A percentile compares a stretch with the other conserved stretches of the same genome.
These are phyloP conservation scores for Malachius bipustulatus DNA, from an alignment of 2,888 invertebrate genomes.

Conservation along the genomic window DNA sequence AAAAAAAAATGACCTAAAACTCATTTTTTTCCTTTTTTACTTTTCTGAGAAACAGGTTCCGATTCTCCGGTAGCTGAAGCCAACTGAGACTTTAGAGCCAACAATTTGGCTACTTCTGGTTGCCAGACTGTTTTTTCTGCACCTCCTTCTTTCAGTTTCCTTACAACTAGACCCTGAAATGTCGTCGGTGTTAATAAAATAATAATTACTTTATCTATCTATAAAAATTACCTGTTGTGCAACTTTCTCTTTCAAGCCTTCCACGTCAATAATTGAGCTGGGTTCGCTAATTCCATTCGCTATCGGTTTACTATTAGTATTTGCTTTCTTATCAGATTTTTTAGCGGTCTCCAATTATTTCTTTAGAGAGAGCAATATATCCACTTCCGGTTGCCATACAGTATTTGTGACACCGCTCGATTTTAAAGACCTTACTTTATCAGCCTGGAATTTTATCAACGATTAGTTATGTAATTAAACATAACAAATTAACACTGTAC, in stretches of 20 bases:
- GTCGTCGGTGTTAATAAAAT: too few species aligned
- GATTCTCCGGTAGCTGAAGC: conserved; percentile 31
- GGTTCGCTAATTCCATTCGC: too few species aligned
- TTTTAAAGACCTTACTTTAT: conserved; percentile 65
- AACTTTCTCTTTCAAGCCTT: too few species aligned
- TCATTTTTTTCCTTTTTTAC: conserved; percentile 30
- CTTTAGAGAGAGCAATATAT: conserved; percentile 61
- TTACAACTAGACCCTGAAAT: conserved; percentile 58
- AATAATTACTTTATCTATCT: too few species aligned
- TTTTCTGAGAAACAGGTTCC: conserved; percentile 21
- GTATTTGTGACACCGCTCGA: conserved; percentile 60
- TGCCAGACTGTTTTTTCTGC: conserved; percentile 66
- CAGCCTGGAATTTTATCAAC: conserved; percentile 41
- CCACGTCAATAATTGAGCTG: too few species aligned
- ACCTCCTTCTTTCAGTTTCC: conserved; percentile 63
- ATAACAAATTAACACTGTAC: too few species aligned
- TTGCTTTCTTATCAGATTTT: too few species aligned
- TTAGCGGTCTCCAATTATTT: conserved; percentile 46
- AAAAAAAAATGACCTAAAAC: too few species aligned
- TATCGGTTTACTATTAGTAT: too few species aligned
- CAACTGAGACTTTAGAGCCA: conserved; percentile 64
- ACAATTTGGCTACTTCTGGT: conserved; percentile 59
- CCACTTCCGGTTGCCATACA: conserved; percentile 67
- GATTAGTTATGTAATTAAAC: too few species aligned
- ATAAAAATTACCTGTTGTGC: too few species aligned